These are phyloP conservation scores for Napeogenes sylphis DNA, from an alignment of 2,888 invertebrate genomes.

Conservation along the genomic window DNA sequence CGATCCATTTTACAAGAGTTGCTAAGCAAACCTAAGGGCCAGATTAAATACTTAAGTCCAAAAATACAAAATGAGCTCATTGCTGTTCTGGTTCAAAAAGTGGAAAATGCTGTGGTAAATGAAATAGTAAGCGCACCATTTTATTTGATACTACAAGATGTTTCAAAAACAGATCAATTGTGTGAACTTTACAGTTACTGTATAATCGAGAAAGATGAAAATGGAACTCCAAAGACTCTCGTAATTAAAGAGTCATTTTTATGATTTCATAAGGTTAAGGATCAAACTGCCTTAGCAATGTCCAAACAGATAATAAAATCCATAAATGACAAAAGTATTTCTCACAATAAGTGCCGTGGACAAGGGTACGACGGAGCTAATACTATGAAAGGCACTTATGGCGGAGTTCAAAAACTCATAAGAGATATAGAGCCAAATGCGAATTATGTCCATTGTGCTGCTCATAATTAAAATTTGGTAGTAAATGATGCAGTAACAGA, in stretches of 20 bases:
- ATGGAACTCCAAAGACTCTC: constrained; percentile 22
- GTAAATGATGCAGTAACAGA: no score
- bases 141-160: constrained; percentile 32
- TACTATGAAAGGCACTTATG: no score
- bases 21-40: constrained; percentile 25
- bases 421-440: no score
- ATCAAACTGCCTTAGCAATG: constrained; percentile 28
- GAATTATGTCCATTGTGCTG: no score
- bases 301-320: constrained; percentile 20
- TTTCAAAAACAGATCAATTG: constrained; percentile 23
- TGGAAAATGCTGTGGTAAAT: no score
- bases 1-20: no score
- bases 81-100: neutral
- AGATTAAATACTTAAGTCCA: constrained; percentile 28
- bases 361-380: no score
- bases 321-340: no score
- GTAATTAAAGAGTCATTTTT: constrained; percentile 29
- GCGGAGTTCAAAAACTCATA: no score
- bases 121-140: constrained; percentile 20
- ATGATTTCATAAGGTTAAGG: constrained; percentile 29
- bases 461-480: no score
- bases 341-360: no score
- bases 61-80: constrained; percentile 24
- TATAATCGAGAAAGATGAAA: constrained; percentile 25
- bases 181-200: constrained; percentile 29